Evolutionary conservation across 2,113 vertebrate genomes (phyloP).

Genomic region (Labrus mixtus): DNA sequence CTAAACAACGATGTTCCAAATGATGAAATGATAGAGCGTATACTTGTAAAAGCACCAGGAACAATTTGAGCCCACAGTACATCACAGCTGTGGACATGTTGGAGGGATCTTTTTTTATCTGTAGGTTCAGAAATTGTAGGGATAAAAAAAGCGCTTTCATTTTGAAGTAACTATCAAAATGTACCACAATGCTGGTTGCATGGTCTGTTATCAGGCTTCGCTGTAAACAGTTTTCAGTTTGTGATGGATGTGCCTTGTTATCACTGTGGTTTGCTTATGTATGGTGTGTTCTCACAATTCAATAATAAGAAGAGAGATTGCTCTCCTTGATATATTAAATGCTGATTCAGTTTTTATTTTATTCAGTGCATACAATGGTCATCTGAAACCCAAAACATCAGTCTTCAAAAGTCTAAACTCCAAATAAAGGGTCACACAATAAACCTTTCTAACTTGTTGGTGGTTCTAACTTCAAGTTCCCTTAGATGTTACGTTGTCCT

Average conservation of each 20-base stretch:
- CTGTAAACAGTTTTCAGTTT: neutral
- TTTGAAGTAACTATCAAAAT: neutral
- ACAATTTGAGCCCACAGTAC: conserved; percentile 17
- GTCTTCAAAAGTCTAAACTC: too few relatives aligned
- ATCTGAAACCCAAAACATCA: too few relatives aligned
- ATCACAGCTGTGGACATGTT: conserved; percentile 7
- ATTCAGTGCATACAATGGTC: too few relatives aligned
- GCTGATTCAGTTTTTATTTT: too few relatives aligned
- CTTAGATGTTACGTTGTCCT: too few relatives aligned
- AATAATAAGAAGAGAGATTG: too few relatives aligned
- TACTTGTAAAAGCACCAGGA: conserved; percentile 45
- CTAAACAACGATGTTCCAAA: conserved; percentile 61
- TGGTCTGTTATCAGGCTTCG: neutral
- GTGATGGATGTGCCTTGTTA: neutral
- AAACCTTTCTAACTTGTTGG: too few relatives aligned
- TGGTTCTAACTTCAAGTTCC: too few relatives aligned
- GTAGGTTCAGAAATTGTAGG: neutral
- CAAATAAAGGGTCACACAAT: too few relatives aligned
- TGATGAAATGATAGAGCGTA: conserved; percentile 62
- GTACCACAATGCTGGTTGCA: neutral
- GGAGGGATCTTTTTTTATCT: neutral
- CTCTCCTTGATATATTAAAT: too few relatives aligned
- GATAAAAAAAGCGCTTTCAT: neutral
- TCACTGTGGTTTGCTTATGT: neutral
- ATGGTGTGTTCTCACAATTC: too few relatives aligned